These are phyloP conservation scores for Danio albolineatus DNA, from an alignment of 2,797 vertebrate species.

Conservation along the genomic window DNA sequence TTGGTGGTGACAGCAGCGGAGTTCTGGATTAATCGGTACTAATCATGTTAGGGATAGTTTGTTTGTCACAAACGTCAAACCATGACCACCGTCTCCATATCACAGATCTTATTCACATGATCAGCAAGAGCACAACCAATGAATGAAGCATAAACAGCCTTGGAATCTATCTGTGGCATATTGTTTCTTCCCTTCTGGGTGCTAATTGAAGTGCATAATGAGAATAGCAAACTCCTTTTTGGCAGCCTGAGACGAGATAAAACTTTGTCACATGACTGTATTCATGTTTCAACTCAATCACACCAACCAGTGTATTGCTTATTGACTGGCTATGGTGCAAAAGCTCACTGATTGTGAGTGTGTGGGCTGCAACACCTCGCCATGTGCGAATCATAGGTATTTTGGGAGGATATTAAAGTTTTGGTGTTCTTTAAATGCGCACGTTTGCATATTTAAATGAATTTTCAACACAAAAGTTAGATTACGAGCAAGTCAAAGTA, in stretches of 20 bases:
- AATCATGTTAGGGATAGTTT: slow-evolving; percentile 7
- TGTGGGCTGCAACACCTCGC: neutral
- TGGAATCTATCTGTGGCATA: neutral
- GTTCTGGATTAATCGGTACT: slow-evolving; percentile 1
- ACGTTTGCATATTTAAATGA: neutral
- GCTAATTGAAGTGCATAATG: neutral
- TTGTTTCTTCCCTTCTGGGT: slow-evolving; percentile 15
- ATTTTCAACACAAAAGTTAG: neutral
- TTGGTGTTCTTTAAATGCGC: neutral
- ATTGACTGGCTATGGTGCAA: neutral
- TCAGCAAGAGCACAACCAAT: neutral
- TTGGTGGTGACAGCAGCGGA: neutral
- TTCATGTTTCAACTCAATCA: slow-evolving; percentile 1
- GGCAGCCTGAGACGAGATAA: neutral
- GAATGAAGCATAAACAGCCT: slow-evolving; percentile 12
- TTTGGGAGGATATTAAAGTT: neutral
- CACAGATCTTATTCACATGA: slow-evolving; percentile 27
- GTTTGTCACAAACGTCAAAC: slow-evolving; percentile 7
- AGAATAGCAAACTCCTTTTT: neutral
- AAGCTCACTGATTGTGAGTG: neutral
- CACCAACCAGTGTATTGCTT: neutral
- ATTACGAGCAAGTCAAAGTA: neutral
- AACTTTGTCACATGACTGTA: neutral
- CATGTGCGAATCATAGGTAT: neutral
- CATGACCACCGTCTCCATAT: slow-evolving; percentile 4